These are phyloP conservation scores for Melanocharis versteri DNA, from an alignment of 2,113 vertebrate genomes.

Conservation along the genomic window DNA sequence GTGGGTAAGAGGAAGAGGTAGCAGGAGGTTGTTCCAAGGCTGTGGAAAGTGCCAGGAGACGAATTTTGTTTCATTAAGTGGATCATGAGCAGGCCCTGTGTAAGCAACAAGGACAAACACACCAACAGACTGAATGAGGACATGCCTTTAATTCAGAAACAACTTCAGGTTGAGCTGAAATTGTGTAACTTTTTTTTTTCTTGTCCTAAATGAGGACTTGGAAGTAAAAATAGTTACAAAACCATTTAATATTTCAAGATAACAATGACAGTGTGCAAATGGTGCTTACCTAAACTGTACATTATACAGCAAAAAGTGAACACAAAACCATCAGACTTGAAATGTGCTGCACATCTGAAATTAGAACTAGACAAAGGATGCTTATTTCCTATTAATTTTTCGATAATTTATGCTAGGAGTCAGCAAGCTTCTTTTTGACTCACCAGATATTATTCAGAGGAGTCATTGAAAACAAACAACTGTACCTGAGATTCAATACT, in stretches of 20 bases:
- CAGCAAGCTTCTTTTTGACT: background rate
- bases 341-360: background rate
- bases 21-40: background rate
- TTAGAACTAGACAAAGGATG: background rate
- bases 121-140: background rate
- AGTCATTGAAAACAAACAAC: background rate
- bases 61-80: background rate
- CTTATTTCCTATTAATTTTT: background rate
- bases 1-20: background rate
- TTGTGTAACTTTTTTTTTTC: background rate
- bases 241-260: background rate
- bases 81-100: background rate
- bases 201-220: background rate
- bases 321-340: background rate
- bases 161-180: background rate
- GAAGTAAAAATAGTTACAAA: background rate
- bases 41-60: background rate
- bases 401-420: background rate
- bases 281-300: background rate
- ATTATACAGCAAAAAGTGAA: background rate
- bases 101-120: background rate
- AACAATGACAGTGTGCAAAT: background rate
- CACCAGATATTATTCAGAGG: background rate
- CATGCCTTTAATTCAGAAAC: background rate
- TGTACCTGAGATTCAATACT: background rate